phyloP scores from a whole-genome alignment of 2,113 vertebrate genomes.

The Heteronetta atricapilla region DNA sequence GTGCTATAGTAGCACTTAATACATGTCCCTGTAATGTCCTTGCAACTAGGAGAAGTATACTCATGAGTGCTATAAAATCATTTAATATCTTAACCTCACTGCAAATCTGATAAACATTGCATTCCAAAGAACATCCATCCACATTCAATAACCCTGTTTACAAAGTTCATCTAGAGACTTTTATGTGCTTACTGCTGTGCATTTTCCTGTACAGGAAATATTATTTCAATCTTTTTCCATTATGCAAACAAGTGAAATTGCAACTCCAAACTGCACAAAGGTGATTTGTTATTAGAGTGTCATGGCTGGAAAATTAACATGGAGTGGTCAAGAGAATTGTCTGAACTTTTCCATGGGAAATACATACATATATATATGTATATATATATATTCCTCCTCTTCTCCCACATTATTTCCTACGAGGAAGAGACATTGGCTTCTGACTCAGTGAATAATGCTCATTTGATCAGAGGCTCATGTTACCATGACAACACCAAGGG shows the following conservation, averaged over 20 bases:
- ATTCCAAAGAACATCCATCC: background rate
- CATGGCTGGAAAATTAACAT: background rate
- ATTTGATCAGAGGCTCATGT: background rate
- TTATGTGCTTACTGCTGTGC: background rate
- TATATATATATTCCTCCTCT: background rate
- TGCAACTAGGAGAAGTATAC: background rate
- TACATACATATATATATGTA: background rate
- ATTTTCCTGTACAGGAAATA: background rate
- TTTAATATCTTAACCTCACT: background rate
- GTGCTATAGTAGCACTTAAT: accelerated
- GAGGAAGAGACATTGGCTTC: background rate
- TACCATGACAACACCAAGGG: background rate
- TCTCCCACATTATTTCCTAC: background rate
- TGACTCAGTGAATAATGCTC: background rate
- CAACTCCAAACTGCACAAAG: background rate
- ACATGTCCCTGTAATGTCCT: background rate
- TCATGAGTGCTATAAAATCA: background rate
- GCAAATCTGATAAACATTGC: background rate
- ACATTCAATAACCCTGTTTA: background rate
- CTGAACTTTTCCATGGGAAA: background rate
- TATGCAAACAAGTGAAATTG: background rate
- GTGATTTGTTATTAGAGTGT: background rate
- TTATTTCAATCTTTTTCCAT: background rate
- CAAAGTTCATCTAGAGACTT: background rate
- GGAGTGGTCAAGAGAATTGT: background rate